Conservation (phyloP, 2,797 vertebrate genomes). For the Notolepis coatsorum region DNA sequence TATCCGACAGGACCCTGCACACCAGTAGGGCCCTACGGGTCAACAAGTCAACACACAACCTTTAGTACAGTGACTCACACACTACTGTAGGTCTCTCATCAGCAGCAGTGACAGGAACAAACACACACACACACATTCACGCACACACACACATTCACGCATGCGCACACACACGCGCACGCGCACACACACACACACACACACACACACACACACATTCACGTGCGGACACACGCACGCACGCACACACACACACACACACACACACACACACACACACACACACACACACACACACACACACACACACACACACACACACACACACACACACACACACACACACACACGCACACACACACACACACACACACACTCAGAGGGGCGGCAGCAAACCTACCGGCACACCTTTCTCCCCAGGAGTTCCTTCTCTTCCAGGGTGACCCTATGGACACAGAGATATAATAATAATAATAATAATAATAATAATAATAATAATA, state of each 20-base stretch:
- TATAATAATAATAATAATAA: too few relatives aligned
- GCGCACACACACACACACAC: slow-evolving; percentile 3
- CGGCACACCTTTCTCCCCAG: slow-evolving; percentile 93
- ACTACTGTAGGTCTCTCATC: too few relatives aligned
- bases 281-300: neutral
- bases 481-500: too few relatives aligned
- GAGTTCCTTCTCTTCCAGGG: slow-evolving; percentile 94
- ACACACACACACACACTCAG: neutral
- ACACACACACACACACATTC: neutral
- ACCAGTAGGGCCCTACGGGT: slow-evolving; percentile 69
- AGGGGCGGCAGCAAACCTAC: slow-evolving; percentile 68
- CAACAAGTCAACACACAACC: neutral
- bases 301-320: slow-evolving; percentile 5
- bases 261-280: slow-evolving; percentile 13
- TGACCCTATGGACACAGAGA: slow-evolving; percentile 85
- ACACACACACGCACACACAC: neutral
- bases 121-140: neutral
- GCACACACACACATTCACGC: too few relatives aligned
- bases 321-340: neutral
- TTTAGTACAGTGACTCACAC: slow-evolving; percentile 2
- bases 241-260: slow-evolving; percentile 1
- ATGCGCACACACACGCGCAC: neutral
- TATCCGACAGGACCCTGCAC: slow-evolving; percentile 80
- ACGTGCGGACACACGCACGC: too few relatives aligned
- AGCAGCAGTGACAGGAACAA: too few relatives aligned